Base-by-base conservation (phyloP, 2,888 invertebrate species). In the Ellobium chinense region DNA sequence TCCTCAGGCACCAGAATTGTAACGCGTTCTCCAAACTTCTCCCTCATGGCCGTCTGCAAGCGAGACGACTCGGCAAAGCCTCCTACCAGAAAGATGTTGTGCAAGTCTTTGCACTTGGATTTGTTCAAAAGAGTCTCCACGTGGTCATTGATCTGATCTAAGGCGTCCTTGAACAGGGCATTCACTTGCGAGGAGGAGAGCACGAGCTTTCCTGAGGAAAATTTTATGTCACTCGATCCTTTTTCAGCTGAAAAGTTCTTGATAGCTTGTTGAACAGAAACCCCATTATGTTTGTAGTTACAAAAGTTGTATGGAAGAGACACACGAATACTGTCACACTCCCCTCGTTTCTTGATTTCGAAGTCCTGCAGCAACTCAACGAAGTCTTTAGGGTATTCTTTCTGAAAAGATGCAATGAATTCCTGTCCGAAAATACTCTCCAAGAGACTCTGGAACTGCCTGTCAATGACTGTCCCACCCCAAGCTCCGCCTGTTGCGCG, bases 401-500 rank as follows among this genome's bases (percentile, higher is more conserved):
- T 85, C 69, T 87, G 86, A 84, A 91, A 91, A 34, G 86, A 83
- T 1, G 80, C 75, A 60, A 90, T 88, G 80, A 88, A 90, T 27
- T 88, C 88, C 58, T 88, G 86, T 4, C 89, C 88, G 58, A 91
- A 91, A 73, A 91, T 88, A 56, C 84, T 85, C 78, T 88, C 85
- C 63, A 89, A 82, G 2, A 91, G 82, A 54, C 87, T 87, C 46
- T 89, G 80, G 77, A 91, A 90, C 82, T 89, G 88, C 29, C 83
- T 85, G 85, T 90, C 90, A 12, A 90, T 88, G 56, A 91, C 85
- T 27, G 89, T 90, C 1, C 90, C 91, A 7, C 90, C 91, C 91
- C 91, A 91, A 3, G 90, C 91, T 0, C 91, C 91, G 12, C 91
- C 91, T 9, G 89, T 91, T n/a, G 91, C 91, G 18, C 89, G 86